These are phyloP conservation scores for Piliocolobus tephrosceles DNA, from an alignment of 2,113 vertebrate species.

Conservation along the genomic window DNA sequence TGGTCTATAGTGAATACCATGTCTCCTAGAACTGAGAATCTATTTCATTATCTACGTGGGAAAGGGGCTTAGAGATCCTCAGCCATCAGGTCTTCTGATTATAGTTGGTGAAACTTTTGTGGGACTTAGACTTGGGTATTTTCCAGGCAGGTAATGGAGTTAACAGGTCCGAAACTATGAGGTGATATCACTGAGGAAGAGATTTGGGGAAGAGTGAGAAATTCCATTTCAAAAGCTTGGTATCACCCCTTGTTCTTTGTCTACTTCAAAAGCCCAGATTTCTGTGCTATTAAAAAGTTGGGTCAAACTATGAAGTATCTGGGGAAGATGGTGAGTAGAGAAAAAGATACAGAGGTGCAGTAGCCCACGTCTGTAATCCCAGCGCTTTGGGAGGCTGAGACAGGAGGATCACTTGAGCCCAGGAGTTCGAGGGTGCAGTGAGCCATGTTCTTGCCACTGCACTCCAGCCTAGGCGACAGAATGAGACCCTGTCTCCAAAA, in stretches of 20 bases:
- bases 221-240: slow-evolving; percentile 53
- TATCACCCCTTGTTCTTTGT: slow-evolving; percentile 35
- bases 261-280: not conserved
- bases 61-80: not conserved
- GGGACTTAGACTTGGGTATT: slow-evolving; percentile 39
- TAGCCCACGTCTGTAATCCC: too few species aligned
- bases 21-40: not conserved
- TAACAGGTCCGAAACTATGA: slow-evolving; percentile 36
- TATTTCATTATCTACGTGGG: not conserved
- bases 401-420: too few species aligned
- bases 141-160: slow-evolving; percentile 48
- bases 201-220: slow-evolving; percentile 44
- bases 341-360: not conserved
- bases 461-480: too few species aligned
- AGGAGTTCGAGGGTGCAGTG: too few species aligned
- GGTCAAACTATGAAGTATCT: not conserved
- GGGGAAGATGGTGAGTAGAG: not conserved
- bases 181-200: slow-evolving; percentile 38
- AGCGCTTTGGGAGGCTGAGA: too few species aligned
- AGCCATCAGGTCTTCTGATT: not conserved
- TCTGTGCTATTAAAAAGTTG: slow-evolving; percentile 34
- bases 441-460: too few species aligned
- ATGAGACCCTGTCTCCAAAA: too few species aligned
- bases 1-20: not conserved
- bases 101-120: slow-evolving; percentile 49